Evolutionary conservation across 2,797 vertebrate genomes (phyloP), one percentile per base, ranked within the genome.

Genomic region (Eulemur coronatus): DNA sequence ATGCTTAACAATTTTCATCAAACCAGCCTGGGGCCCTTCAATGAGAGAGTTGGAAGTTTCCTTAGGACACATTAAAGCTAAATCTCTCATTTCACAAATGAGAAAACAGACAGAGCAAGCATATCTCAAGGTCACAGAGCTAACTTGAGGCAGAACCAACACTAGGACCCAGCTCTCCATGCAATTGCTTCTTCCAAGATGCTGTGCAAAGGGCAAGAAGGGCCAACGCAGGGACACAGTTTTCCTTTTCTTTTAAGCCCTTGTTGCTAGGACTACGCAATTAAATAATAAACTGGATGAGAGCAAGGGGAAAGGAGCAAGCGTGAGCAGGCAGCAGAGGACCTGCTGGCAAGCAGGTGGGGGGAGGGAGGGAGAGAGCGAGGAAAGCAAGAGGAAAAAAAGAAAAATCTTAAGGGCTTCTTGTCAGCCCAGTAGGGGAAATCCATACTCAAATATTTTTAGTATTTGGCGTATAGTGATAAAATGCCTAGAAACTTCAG

Each of bases 51-150:
- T 76, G 50, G 35, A 94, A 85, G 18, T 24, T 6, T 35, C 14
- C 9, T 50, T 41, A 80, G 17, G 7, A 5, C 46, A 41, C 26
- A 67, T 43, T 46, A 33, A 79, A 28, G 50, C 24, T 73, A 90
- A 89, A 76, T 33, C 30, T 26, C 20, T 95, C 85, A 50, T 14
- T 91, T 67, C 61, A 61, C 28, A 90, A 18, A 80, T 57, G 72
- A 97, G 50, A 28, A 84, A 84, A 91, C 3, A 65, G 30, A 55
- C 6, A 84, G 7, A 93, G 41, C 18, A 75, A 73, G 41, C 7
- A 78, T 61, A 85, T 50, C 92, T 89, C 84, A 93, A 91, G 91
- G 89, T 91, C 94, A 92, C 52, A 82, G 18, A 86, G 33, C 73
- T 46, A 94, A 82, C 38, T 0, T 78, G 52, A 73, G 7, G 26